phyloP scores from a whole-genome alignment of 2,888 invertebrate species.

The Anarsia innoxiella region DNA sequence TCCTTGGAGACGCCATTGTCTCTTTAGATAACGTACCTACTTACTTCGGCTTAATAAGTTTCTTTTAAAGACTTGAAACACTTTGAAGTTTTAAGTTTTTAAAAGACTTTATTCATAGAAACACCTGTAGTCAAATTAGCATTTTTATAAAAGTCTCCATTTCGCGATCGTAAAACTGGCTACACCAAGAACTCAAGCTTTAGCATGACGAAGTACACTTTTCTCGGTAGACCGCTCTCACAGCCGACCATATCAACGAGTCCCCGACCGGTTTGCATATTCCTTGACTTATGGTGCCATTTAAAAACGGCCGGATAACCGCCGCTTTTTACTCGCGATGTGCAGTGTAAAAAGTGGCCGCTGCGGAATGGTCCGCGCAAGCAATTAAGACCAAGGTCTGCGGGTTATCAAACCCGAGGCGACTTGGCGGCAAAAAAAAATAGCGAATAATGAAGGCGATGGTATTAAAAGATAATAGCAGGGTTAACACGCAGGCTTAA shows the following conservation, averaged over 20 bases:
- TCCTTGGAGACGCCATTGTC: too few species aligned
- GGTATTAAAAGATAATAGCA: slow-evolving; percentile 71
- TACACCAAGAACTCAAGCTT: slow-evolving; percentile 46
- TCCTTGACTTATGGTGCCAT: slow-evolving; percentile 47
- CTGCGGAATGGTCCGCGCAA: slow-evolving; percentile 68
- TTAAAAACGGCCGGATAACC: slow-evolving; percentile 52
- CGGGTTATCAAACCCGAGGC: slow-evolving; percentile 74
- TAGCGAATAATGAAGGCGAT: slow-evolving; percentile 69
- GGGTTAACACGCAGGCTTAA: slow-evolving; percentile 52
- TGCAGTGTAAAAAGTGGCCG: slow-evolving; percentile 73
- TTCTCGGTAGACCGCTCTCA: slow-evolving; percentile 57
- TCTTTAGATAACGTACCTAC: too few species aligned
- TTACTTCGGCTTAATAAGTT: too few species aligned
- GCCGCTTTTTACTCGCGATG: slow-evolving; percentile 69
- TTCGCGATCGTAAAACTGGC: slow-evolving; percentile 30
- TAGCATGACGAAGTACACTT: slow-evolving; percentile 33
- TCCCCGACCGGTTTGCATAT: slow-evolving; percentile 38
- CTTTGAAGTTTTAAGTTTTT: too few species aligned
- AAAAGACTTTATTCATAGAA: too few species aligned
- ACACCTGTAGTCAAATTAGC: slow-evolving; percentile 8
- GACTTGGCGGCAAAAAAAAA: slow-evolving; percentile 57
- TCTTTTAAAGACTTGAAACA: too few species aligned
- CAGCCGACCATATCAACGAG: slow-evolving; percentile 44
- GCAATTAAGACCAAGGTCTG: slow-evolving; percentile 76
- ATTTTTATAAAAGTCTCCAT: slow-evolving; percentile 17